Base-by-base conservation (phyloP, 2,113 vertebrate species). In the Forbesichthys papilliferus region DNA sequence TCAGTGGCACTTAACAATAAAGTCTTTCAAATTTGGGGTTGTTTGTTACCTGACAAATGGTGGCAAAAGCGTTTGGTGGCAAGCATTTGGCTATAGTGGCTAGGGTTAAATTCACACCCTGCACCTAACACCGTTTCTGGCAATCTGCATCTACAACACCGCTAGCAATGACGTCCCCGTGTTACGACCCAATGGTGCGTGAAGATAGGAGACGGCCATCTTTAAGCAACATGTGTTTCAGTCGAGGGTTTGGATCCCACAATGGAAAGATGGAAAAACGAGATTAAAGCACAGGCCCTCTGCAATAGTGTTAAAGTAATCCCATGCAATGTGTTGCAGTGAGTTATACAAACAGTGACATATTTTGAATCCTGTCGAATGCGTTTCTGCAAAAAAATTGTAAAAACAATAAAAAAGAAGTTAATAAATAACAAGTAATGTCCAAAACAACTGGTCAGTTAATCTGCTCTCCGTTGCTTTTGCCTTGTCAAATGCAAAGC, bases 101-200 rank as follows among this genome's bases (percentile, higher is more conserved):
- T 73, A 46, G 42, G 48, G 71, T 63, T 6, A 11, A 42, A 42
- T 11, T 55, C 18, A 54, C 13, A 0, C 61, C 42, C 62, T 13
- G 57, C 68, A 46, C 54, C 1, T 52, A 71, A 69, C 66, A 66
- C 72, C 77, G 68, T 46, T n/a, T 67, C 11, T n/a, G 2, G 33
- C 34, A 51, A 34, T 70, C 71, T 51, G 74, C 68, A 66, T 12
- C 7, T 3, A 20, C 20, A 0, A 42, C 36, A 42, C 36, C 4
- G 36, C 36, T 5, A 42, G 36, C 36, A 42, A 42, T 42, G 1
- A 42, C 36, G 7, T 46, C 51, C 5, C 18, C 0, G 3, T 20
- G 49, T 58, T 51, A 11, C 49, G 11, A 51, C 49, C 36, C 36
- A 42, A 42, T 42, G 36, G 36, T 51, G 49, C 13, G 5, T 51